These are phyloP conservation scores for Coregonus clupeaformis DNA, from an alignment of 2,113 vertebrate species.

Conservation along the genomic window DNA sequence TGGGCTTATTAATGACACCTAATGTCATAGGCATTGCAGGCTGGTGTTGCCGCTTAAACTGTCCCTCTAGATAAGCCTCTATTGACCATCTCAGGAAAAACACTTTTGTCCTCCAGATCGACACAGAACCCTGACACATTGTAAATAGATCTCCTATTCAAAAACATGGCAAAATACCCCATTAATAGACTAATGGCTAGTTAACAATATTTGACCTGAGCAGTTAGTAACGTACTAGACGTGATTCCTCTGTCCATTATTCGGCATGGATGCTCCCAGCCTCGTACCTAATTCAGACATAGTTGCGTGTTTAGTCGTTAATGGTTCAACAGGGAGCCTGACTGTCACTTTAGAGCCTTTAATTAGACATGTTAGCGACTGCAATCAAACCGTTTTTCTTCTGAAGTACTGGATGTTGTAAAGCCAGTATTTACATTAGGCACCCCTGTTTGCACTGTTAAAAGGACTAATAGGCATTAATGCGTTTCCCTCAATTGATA, in stretches of 20 bases:
- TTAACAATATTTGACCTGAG: slow-evolving; percentile 64
- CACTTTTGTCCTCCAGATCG: slow-evolving; percentile 12
- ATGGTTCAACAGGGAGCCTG: slow-evolving; percentile 49
- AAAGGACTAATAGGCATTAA: slow-evolving; percentile 72
- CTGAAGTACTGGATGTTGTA: slow-evolving; percentile 73
- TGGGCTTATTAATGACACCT: not conserved
- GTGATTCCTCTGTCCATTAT: slow-evolving; percentile 66
- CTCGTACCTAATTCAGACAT: not conserved
- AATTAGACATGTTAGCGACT: slow-evolving; percentile 81
- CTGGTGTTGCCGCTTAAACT: not conserved
- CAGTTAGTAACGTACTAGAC: slow-evolving; percentile 49
- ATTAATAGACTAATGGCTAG: slow-evolving; percentile 45
- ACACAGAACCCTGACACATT: slow-evolving; percentile 5
- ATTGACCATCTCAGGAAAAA: slow-evolving; percentile 16
- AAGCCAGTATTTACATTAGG: slow-evolving; percentile 77
- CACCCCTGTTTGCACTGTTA: slow-evolving; percentile 67
- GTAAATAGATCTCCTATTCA: slow-evolving; percentile 8
- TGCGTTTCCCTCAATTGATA: slow-evolving; percentile 72
- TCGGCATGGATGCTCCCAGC: slow-evolving; percentile 42
- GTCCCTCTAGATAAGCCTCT: slow-evolving; percentile 15
- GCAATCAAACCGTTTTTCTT: slow-evolving; percentile 69
- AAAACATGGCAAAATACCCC: slow-evolving; percentile 12
- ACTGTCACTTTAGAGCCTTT: slow-evolving; percentile 75
- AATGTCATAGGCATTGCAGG: slow-evolving; percentile 7
- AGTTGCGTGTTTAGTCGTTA: slow-evolving; percentile 51